A percentile compares a stretch with the other conserved stretches of the same genome.
These are phyloP conservation scores for Gorsachius magnificus DNA, from an alignment of 2,797 vertebrate species.

Conservation along the genomic window DNA sequence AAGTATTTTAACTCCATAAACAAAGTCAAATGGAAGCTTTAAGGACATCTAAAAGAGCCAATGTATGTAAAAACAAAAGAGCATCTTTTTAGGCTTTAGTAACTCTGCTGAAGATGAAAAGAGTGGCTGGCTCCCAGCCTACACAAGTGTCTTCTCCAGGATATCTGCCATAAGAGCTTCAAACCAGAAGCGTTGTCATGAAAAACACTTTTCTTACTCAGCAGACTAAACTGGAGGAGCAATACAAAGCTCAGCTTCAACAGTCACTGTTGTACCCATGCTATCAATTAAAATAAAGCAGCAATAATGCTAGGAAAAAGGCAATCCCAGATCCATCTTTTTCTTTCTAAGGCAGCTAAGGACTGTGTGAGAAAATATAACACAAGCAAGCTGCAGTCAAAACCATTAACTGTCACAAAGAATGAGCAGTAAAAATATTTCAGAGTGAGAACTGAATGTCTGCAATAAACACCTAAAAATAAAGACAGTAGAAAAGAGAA, in stretches of 20 bases:
- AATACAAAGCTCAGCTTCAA: constrained; percentile 9
- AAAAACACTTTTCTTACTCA: constrained; percentile 25
- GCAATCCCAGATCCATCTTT: constrained; percentile 10
- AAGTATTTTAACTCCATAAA: not conserved
- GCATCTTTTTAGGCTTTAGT: not conserved
- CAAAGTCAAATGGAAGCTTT: constrained; percentile 1
- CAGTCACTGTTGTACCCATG: not conserved
- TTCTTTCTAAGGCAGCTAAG: constrained; percentile 5
- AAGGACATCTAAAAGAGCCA: not conserved
- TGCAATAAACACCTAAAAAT: constrained; percentile 10
- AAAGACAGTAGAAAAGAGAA: not conserved
- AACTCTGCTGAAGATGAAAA: not conserved
- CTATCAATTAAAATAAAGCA: constrained; percentile 30
- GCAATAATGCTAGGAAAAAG: not conserved
- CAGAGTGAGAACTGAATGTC: not conserved
- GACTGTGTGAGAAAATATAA: not conserved
- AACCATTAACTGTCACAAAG: constrained; percentile 20
- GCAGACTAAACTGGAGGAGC: not conserved
- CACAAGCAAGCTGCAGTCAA: constrained; percentile 16
- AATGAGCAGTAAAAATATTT: constrained; percentile 26
- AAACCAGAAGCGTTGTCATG: not conserved
- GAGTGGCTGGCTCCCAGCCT: not conserved
- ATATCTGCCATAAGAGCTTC: constrained; percentile 13
- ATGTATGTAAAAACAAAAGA: not conserved
- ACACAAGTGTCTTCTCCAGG: not conserved